Percentiles rank a stretch among this genome's conserved stretches.
phyloP scores from a whole-genome alignment of 2,888 invertebrate species.

The Monopis laevigella region DNA sequence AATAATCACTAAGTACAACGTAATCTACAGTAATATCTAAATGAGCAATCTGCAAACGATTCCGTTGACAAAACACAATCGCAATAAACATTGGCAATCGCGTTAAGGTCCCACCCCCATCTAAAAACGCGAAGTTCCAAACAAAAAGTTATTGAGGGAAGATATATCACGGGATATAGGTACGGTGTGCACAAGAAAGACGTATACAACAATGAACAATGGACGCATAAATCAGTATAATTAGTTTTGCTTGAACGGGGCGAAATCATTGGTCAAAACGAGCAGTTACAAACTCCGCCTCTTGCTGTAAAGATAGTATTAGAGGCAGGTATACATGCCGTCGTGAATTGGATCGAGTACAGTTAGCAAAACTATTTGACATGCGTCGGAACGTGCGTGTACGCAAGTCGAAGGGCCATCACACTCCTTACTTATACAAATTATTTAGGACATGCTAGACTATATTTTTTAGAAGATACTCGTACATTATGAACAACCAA shows the following conservation, averaged over 20 bases:
- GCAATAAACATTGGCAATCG: neutral
- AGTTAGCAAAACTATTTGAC: constrained; percentile 38
- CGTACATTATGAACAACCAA: no score
- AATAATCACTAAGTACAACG: no score
- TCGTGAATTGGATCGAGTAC: constrained; percentile 50
- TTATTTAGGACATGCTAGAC: no score
- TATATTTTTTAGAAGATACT: no score
- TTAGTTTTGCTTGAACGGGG: constrained; percentile 77
- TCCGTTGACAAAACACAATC: no score
- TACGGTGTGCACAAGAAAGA: constrained; percentile 54
- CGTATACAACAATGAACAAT: constrained; percentile 86
- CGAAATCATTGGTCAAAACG: constrained; percentile 74
- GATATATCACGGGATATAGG: constrained; percentile 39
- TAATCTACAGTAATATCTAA: no score
- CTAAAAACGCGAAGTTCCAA: constrained; percentile 3
- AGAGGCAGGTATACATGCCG: constrained; percentile 43
- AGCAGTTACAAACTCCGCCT: constrained; percentile 65
- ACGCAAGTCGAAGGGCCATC: constrained; percentile 26
- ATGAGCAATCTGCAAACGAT: no score
- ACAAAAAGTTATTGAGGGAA: constrained; percentile 14
- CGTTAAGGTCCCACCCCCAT: neutral
- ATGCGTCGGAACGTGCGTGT: no score
- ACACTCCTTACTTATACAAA: no score
- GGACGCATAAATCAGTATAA: constrained; percentile 94
- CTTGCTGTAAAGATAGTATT: constrained; percentile 43